Base-by-base conservation (phyloP, 2,797 vertebrate species). In the Psittacula echo region DNA sequence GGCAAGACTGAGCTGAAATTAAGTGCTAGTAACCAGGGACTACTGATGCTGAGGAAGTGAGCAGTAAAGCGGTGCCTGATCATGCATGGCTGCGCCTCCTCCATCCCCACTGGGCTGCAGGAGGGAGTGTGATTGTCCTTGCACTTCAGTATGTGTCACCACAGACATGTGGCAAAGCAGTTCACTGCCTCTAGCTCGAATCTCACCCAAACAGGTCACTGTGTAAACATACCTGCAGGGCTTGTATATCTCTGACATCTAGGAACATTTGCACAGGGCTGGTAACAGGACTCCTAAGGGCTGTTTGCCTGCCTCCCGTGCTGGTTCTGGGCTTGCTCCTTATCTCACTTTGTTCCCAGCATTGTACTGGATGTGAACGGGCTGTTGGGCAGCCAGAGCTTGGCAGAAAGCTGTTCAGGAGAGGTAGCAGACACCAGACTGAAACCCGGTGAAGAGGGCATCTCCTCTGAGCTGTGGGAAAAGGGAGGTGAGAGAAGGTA, bases 201-300 rank as follows among this genome's bases (percentile, higher is more conserved):
- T 21, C 3, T 11, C 86, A 65, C 77, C 64, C 81, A 54, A 56
- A 23, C 90, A 94, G 84, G 93, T 89, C 48, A 2, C 72, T 85
- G 83, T 90, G 94, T 83, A 94, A 96, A 94, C 85, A 66, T 54
- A 76, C 60, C 95, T 77, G 77, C 27, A 61, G 77, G 83, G 56
- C 20, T 58, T 61, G 18, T 26, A 0, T 97, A 67, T 94, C 95
- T 91, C 17, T 1, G 61, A 15, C 88, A 91, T 89, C 94, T 76
- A 26, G 71, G 37, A 50, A 64, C 27, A 2, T 71, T 76, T 83
- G 68, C 14, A 2, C 51, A n/a, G 11, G 50, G 42, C 54, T 39
- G 77, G 78, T 88, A 89, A 86, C 77, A 50, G 60, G 74, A 90
- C 71, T 84, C 83, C 80, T 54, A 4, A 32, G 14, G 58, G 54